A percentile compares a stretch with the other conserved stretches of the same genome.
Conservation (phyloP, 1,140 invertebrate species). For the Lutraria rhynchaena region DNA sequence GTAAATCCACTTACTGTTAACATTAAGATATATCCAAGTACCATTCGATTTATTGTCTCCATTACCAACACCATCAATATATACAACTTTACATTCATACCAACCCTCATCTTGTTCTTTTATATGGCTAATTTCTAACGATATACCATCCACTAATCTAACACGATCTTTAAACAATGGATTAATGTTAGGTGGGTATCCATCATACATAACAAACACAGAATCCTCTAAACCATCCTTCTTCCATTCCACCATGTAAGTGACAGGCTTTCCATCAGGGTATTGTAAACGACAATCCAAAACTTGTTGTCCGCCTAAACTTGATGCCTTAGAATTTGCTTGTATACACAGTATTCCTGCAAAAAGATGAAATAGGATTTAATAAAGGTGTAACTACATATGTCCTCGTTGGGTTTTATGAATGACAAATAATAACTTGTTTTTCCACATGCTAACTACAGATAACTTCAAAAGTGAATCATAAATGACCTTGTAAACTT, state of each 20-base stretch:
- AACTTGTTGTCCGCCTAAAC: conserved; percentile 96
- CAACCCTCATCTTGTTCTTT: conserved; percentile 96
- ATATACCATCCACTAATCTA: conserved; percentile 92
- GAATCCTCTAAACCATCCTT: conserved; percentile 90
- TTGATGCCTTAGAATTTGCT: conserved; percentile 85
- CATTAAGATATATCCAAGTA: conserved; percentile 97
- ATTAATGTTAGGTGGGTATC: conserved; percentile 96
- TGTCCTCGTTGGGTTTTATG: no score
- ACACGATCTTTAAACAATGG: conserved; percentile 95
- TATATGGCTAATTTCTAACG: conserved; percentile 96
- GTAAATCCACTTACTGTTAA: conserved; percentile 95
- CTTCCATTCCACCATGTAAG: conserved; percentile 98
- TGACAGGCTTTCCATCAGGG: conserved; percentile 95
- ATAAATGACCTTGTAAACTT: no score
- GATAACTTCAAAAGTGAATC: no score
- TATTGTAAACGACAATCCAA: conserved; percentile 98
- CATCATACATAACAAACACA: conserved; percentile 87
- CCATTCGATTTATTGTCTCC: conserved; percentile 89
- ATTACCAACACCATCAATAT: conserved; percentile 95
- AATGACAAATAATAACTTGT: no score
- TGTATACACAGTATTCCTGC: conserved; percentile 55
- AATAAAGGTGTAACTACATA: no score
- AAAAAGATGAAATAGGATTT: conserved; percentile 30
- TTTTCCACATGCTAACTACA: no score
- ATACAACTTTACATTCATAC: conserved; percentile 98